Base-by-base conservation (phyloP, 2,888 invertebrate genomes). In the Eucera pruinosa region DNA sequence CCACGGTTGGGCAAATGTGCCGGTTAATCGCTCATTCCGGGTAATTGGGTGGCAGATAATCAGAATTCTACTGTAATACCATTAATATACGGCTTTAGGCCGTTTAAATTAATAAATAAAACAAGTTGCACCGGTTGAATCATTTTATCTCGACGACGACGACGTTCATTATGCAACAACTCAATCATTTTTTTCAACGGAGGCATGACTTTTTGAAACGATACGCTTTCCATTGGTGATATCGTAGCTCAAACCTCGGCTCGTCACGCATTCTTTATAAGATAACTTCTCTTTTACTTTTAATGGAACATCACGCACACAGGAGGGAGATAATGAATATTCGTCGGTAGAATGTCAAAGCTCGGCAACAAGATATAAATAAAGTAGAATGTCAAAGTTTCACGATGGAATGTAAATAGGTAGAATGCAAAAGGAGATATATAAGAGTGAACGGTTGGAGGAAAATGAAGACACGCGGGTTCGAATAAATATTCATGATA, bases 401-500 rank as follows among this genome's bases (percentile, higher is more conserved):
- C 39, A 27, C 11, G 50, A 45, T 27, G 57, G 57, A 45, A 57
- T 36, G 36, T 39, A 36, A 57, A 57, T 36, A 66, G 20, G 45
- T 15, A 15, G 33, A 36, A 25, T 13, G 45, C 55, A 66, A 66
- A 43, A 45, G 43, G 50, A n/a, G n/a, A n/a, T n/a, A n/a, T n/a
- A 27, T 39, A 41, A 52, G 50, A 41, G 41, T 0, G 18, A 39
- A 45, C 48, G 36, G 9, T 20, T n/a, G n/a, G 23, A 3, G 50
- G 62, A 50, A 64, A 64, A 64, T 39, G 62, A 36, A 57, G 57
- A 66, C 45, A 57, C 57, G 57, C 47, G 27, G 36, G 2, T 5
- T 18, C 25, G 55, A 27, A 54, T 66, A 47, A 66, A 66, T 66
- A 66, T 66, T 66, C 66, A 57, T 57, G 66, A 66, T 66, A 66